Conservation (phyloP, 2,888 invertebrate species). For the Drymonia ruficornis region DNA sequence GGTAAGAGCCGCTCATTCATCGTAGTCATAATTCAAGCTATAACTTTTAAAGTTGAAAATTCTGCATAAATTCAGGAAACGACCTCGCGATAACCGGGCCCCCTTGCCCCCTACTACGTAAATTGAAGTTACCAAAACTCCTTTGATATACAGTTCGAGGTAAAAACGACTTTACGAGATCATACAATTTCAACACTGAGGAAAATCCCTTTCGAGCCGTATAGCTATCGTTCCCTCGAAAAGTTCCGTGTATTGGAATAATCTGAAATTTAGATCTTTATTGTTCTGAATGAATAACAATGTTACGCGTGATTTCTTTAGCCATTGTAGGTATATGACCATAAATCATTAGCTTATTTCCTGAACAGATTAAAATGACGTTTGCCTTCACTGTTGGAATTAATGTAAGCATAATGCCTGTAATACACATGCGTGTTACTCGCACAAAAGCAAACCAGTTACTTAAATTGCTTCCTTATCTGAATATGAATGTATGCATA, state of each 20-base stretch:
- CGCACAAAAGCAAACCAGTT: too few relatives aligned
- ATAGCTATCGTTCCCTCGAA: constrained; percentile 5
- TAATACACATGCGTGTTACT: too few relatives aligned
- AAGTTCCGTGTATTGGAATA: constrained; percentile 1
- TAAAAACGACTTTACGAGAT: constrained; percentile 25
- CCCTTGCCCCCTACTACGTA: constrained; percentile 8
- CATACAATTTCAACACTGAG: constrained; percentile 20
- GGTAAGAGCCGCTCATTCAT: too few relatives aligned
- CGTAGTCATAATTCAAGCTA: neutral
- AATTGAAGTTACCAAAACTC: constrained; percentile 15
- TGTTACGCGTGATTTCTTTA: neutral
- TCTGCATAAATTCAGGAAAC: neutral
- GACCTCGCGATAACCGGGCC: neutral
- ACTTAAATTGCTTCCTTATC: too few relatives aligned
- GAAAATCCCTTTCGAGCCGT: constrained; percentile 14
- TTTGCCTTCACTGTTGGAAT: constrained; percentile 7
- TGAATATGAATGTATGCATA: too few relatives aligned
- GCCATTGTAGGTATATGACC: neutral
- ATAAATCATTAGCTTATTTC: constrained; percentile 11
- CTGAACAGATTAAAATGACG: constrained; percentile 12
- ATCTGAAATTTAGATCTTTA: constrained; percentile 7
- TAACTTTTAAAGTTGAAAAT: neutral
- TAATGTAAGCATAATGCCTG: too few relatives aligned
- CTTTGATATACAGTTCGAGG: constrained; percentile 13
- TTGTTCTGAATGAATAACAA: neutral